Base-by-base conservation (phyloP, 2,888 invertebrate species). In the Rhingia campestris region DNA sequence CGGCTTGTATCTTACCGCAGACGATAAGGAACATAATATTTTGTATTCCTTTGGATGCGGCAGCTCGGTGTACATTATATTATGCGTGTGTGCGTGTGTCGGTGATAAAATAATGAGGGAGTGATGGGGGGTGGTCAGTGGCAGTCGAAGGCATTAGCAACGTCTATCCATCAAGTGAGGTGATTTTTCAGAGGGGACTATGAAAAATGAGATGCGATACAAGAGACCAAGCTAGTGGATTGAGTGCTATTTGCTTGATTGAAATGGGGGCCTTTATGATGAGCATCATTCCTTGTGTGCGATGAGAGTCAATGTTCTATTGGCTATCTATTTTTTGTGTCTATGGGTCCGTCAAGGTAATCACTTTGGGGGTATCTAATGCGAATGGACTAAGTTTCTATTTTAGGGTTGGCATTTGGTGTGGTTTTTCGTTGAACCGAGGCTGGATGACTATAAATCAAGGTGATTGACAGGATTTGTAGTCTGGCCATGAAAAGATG, bases 91-190 rank as follows among this genome's bases (percentile, higher is more conserved):
- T 53, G 53, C 10, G 54, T 53, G 33, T 37, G 10, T 14, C 9
- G 22, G 4, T 4, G 51, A 10, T 12, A 9, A 5, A 12, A n/a
- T 51, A 9, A 39, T 54, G 53, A 63, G 37, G n/a, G 12, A 35
- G 39, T 39, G 39, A 39, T 39, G 43, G 22, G 22, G 22, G 22
- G 22, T 69, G 73, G 79, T 61, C 67, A 67, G 69, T 75, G 33
- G 32, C 64, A 81, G 72, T 82, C 56, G 43, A 82, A 67, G 32
- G 22, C 77, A 77, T 82, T 77, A 77, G 76, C 61, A 49, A 47
- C n/a, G 69, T 67, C 76, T 67, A 82, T 82, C 77, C 77, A 77
- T 82, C 77, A 82, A 76, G 14, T 4, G n/a, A 82, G 51, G 33
- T 43, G 72, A 41, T 72, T 56, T 72, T 43, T 22, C 22, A 22